Evolutionary conservation across 2,888 invertebrate species (phyloP).

Genomic region (Ennomos erosarius): DNA sequence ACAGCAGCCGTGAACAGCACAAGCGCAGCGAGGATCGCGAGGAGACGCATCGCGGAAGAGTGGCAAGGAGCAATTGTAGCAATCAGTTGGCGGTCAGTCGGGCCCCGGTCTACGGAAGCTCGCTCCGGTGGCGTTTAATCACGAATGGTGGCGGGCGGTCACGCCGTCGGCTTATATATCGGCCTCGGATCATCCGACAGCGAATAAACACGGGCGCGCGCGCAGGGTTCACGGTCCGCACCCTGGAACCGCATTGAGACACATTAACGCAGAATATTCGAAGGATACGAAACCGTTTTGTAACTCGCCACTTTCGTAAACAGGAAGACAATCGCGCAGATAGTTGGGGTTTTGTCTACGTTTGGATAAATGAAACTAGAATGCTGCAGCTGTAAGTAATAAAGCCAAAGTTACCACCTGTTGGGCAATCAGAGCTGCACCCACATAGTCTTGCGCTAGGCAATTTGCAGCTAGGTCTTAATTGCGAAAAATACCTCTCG

Average conservation of each 20-base stretch:
- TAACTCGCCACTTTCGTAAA: constrained; percentile 54
- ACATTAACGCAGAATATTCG: constrained; percentile 60
- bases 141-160: constrained; percentile 81
- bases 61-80: constrained; percentile 68
- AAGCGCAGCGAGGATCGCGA: constrained; percentile 50
- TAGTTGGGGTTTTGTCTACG: constrained; percentile 48
- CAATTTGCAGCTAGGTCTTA: constrained; percentile 26
- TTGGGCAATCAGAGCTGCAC: constrained; percentile 38
- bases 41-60: constrained; percentile 74
- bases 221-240: constrained; percentile 79
- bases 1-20: constrained; percentile 50
- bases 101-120: constrained; percentile 77
- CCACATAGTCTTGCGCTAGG: constrained; percentile 33
- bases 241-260: constrained; percentile 74
- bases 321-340: constrained; percentile 54
- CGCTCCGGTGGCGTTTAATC: constrained; percentile 72
- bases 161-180: constrained; percentile 76
- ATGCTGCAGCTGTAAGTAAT: constrained; percentile 43
- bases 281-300: constrained; percentile 55
- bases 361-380: constrained; percentile 44
- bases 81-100: constrained; percentile 76
- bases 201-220: constrained; percentile 68
- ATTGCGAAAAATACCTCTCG: constrained; percentile 26
- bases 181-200: constrained; percentile 82
- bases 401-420: constrained; percentile 43